Base-by-base conservation (phyloP, 2,888 invertebrate species). In the Rhagium mordax region DNA sequence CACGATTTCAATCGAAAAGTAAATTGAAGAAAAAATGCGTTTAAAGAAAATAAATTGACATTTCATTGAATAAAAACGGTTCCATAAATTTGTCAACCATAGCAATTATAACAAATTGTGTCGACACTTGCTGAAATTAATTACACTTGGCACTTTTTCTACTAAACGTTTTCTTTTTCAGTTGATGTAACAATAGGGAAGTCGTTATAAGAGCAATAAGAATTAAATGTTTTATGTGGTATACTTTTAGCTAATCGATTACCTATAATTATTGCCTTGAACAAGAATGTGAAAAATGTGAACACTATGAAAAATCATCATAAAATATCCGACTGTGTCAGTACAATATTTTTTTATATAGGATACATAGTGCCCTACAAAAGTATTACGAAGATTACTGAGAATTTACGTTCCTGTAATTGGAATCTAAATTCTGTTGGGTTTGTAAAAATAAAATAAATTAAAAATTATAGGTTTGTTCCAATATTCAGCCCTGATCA, bases 131-230 rank as follows among this genome's bases (percentile, higher is more conserved):
- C 41, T 41, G n/a, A 41, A 41, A n/a, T 41, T 41, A 41, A 41
- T 41, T 41, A 13, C 41, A 41, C n/a, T 41, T 41, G 41, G 16
- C 18, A 7, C 16, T 18, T 59, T 16, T 33, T 7, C 0, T n/a
- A 24, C 8, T 55, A n/a, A n/a, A 21, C 20, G 20, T 55, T 20
- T n/a, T 20, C n/a, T 29, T 57, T 4, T 59, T 16, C 3, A 59
- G 18, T 55, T 59, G 27, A 1, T n/a, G 41, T 57, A 24, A 57
- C 15, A 57, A 59, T 16, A 16, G 33, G 59, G 59, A 59, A 59
- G 59, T 16, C 8, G 16, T n/a, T 15, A 57, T 7, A 59, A 24
- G 4, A 59, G 13, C 29, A 15, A 16, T 13, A 29, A 33, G 59
- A 18, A 59, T 41, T 18, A 59, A 13, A 18, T 29, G 18, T 59